Base-by-base conservation (phyloP, 1,140 invertebrate species). In the Gryllus bimaculatus region DNA sequence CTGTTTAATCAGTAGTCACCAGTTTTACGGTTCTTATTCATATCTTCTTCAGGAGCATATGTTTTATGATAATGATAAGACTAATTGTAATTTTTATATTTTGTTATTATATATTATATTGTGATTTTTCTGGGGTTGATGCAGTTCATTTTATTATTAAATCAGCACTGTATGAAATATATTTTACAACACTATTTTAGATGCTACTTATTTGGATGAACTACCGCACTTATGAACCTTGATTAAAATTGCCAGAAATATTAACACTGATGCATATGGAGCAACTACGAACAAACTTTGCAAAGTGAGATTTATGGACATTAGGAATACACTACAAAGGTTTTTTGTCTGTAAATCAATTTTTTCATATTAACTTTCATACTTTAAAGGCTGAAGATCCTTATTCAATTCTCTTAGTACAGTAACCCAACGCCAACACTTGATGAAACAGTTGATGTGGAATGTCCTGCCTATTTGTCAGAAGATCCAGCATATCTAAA, bases 231-330 rank as follows among this genome's bases (percentile, higher is more conserved):
- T 85, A 48, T 20, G 47, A 78, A 48, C 18, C 49, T 74, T 26
- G 73, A 10, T 8, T 26, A 2, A 8, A 77, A 49, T n/a, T 8
- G 39, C 21, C 48, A 26, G 77, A 78, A 66, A 39, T 80, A n/a
- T 81, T 75, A 77, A 74, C 84, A 7, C 81, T 80, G 8, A 78
- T 85, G 66, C 81, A 81, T 48, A 82, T 88, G 21, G 83, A 82
- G 5, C 82, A 81, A 79, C 83, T 87, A 80, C 87, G 86, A 86
- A 86, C 86, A 8, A 83, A 86, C 80, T 88, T 88, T 83, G 85
- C 86, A 10, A 87, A 85, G 84, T 84, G 81, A 78, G 76, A 80
- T 73, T 20, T 48, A 13, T 39, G n/a, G n/a, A n/a, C n/a, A n/a
- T n/a, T n/a, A n/a, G n/a, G n/a, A n/a, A n/a, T n/a, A n/a, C n/a